phyloP scores from a whole-genome alignment of 53 echinoderm and acorn worm genomes.

The Holothuria scabra region DNA sequence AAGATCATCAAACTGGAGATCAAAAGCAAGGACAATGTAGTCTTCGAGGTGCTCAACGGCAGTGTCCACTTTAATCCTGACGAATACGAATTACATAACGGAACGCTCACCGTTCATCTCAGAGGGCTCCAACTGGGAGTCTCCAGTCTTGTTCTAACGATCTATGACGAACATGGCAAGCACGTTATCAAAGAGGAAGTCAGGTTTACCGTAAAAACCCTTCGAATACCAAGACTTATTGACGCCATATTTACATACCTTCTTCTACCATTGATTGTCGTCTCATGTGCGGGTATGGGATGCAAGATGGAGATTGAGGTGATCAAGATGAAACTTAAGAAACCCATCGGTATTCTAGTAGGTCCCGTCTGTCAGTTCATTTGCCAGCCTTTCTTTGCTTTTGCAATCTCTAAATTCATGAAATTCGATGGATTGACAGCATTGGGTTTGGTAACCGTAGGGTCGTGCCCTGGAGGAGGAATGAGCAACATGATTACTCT shows the following conservation, averaged over 20 bases:
- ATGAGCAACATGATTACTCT: conserved; percentile 96
- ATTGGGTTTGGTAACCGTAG: conserved; percentile 85
- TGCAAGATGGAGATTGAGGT: conserved; percentile 80
- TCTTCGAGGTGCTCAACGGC: conserved; percentile 57
- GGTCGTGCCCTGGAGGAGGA: conserved; percentile 92
- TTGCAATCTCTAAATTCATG: conserved; percentile 74
- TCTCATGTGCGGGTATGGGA: conserved; percentile 86
- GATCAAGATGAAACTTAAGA: conserved; percentile 75
- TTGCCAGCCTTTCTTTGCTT: conserved; percentile 80
- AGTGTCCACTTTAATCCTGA: conserved; percentile 34
- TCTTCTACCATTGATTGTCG: conserved; percentile 75
- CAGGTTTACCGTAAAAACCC: conserved; percentile 66
- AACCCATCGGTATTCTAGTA: conserved; percentile 78
- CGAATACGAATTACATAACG: conserved; percentile 42
- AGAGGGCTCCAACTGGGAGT: conserved; percentile 63
- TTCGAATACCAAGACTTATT: conserved; percentile 70
- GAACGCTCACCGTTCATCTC: conserved; percentile 57
- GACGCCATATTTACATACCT: conserved; percentile 80
- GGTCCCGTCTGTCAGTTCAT: conserved; percentile 93
- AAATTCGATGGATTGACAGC: conserved; percentile 78
- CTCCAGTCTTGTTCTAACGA: conserved; percentile 49
- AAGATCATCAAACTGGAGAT: conserved; percentile 54
- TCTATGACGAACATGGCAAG: conserved; percentile 50
- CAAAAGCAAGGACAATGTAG: conserved; percentile 54
- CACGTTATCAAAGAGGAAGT: conserved; percentile 43